phyloP scores from a whole-genome alignment of 2,113 vertebrate species.

The Hemibagrus wyckioides region DNA sequence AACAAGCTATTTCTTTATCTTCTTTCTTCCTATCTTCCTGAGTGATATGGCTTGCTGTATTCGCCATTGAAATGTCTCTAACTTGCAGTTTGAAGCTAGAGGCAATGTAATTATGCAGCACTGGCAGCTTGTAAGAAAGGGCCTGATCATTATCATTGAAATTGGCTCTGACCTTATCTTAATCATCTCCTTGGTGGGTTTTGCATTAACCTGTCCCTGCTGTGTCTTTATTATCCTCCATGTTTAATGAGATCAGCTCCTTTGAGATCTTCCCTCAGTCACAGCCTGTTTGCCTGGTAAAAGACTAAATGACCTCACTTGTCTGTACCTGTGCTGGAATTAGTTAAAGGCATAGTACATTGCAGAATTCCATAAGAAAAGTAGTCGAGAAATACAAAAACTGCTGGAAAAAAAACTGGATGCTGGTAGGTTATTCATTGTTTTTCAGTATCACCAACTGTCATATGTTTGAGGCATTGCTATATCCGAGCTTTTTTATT shows the following conservation, averaged over 20 bases:
- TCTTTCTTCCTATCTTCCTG: conserved; percentile 22
- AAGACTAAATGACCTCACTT: conserved; percentile 10
- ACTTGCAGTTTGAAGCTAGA: conserved; percentile 32
- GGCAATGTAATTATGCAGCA: conserved; percentile 30
- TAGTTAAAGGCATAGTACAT: not conserved
- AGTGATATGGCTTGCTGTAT: conserved; percentile 4
- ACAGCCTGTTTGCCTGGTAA: conserved; percentile 10
- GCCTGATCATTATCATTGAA: conserved; percentile 37
- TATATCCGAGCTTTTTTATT: not conserved
- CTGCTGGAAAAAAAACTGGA: not conserved
- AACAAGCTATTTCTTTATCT: conserved; percentile 33
- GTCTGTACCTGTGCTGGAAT: conserved; percentile 7
- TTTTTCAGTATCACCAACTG: not conserved
- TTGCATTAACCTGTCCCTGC: conserved; percentile 30
- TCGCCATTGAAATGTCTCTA: not conserved
- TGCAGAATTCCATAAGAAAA: not conserved
- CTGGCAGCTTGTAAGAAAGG: conserved; percentile 22
- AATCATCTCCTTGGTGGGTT: conserved; percentile 39
- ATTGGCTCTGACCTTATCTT: conserved; percentile 40
- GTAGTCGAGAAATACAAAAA: not conserved
- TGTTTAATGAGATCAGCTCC: conserved; percentile 44
- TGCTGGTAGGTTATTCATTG: not conserved
- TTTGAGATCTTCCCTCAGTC: conserved; percentile 24
- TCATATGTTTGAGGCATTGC: not conserved
- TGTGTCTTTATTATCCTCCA: conserved; percentile 38